A percentile compares a stretch with the other conserved stretches of the same genome.
phyloP scores from a whole-genome alignment of 2,888 invertebrate genomes.

The Caenorhabditis imperialis region DNA sequence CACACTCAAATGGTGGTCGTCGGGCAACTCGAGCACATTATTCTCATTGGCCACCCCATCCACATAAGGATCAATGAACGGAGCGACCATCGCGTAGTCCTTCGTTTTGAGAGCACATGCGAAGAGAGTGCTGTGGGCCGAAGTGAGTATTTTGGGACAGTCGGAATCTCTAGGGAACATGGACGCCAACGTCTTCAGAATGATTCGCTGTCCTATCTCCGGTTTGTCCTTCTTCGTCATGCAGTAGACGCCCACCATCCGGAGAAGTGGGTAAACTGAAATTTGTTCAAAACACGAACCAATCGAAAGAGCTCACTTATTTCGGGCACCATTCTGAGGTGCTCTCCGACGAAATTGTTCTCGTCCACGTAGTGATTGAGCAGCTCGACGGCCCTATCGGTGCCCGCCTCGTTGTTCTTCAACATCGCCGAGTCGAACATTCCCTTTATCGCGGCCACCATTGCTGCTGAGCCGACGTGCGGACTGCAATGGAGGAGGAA shows the following conservation, averaged over 20 bases:
- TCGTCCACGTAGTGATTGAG: conserved; percentile 52
- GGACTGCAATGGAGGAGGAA: conserved; percentile 52
- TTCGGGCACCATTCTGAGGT: conserved; percentile 56
- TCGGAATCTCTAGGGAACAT: conserved; percentile 11
- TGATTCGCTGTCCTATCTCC: conserved; percentile 46
- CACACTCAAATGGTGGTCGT: not conserved
- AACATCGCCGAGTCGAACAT: conserved; percentile 45
- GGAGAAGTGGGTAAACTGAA: conserved; percentile 60
- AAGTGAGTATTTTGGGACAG: conserved; percentile 35
- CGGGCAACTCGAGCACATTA: not conserved
- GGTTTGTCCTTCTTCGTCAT: conserved; percentile 51
- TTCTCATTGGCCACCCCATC: conserved; percentile 40
- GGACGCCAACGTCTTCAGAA: conserved; percentile 20
- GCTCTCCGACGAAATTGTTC: conserved; percentile 40
- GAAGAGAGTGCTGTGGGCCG: conserved; percentile 49
- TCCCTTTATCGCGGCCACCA: conserved; percentile 56
- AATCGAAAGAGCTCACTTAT: conserved; percentile 44
- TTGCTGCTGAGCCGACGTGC: conserved; percentile 51
- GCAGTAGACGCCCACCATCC: conserved; percentile 49
- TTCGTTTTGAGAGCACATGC: conserved; percentile 45
- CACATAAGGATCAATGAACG: conserved; percentile 31
- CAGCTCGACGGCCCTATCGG: conserved; percentile 56
- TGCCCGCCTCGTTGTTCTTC: conserved; percentile 44
- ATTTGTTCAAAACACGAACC: conserved; percentile 3
- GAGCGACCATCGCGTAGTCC: conserved; percentile 16